Conservation (phyloP, 2,888 invertebrate species). For the Idaea biselata region DNA sequence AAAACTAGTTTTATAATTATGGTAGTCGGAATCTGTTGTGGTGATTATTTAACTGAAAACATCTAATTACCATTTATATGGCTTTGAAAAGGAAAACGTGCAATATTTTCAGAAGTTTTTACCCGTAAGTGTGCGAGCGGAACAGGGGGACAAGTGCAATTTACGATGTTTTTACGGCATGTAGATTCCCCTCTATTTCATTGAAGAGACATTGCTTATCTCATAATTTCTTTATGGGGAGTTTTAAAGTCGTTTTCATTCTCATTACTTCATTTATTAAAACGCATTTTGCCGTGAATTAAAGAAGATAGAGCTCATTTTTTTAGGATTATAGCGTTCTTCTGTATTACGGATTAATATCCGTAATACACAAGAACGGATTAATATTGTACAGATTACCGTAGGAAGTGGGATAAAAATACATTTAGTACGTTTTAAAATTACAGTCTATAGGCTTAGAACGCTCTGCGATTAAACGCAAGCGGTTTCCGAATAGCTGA, state of each 20-base stretch:
- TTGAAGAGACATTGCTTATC: slow-evolving; percentile 49
- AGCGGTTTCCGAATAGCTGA: too few relatives aligned
- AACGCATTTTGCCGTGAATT: slow-evolving; percentile 30
- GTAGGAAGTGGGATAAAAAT: too few relatives aligned
- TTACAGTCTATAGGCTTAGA: too few relatives aligned
- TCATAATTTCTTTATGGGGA: slow-evolving; percentile 51
- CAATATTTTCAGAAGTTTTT: slow-evolving; percentile 20
- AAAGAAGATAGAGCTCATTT: too few relatives aligned
- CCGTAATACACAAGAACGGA: too few relatives aligned
- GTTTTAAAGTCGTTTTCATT: slow-evolving; percentile 53
- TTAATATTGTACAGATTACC: too few relatives aligned
- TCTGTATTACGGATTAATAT: too few relatives aligned
- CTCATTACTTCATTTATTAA: slow-evolving; percentile 48
- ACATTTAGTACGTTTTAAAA: too few relatives aligned
- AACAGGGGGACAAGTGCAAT: slow-evolving; percentile 34
- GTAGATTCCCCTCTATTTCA: slow-evolving; percentile 47
- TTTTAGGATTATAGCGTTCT: too few relatives aligned
- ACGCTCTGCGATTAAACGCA: too few relatives aligned
- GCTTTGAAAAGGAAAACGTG: slow-evolving; percentile 6
- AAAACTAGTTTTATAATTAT: not conserved
- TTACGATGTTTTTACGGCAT: slow-evolving; percentile 54
- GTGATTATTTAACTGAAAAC: slow-evolving; percentile 14
- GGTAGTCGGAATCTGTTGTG: not conserved
- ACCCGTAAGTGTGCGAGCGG: slow-evolving; percentile 18
- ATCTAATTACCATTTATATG: slow-evolving; percentile 16